Percentiles rank a stretch among this genome's conserved stretches.
These are phyloP conservation scores for Pachypeltis micranthus DNA, from an alignment of 1,140 invertebrate genomes.

Conservation along the genomic window DNA sequence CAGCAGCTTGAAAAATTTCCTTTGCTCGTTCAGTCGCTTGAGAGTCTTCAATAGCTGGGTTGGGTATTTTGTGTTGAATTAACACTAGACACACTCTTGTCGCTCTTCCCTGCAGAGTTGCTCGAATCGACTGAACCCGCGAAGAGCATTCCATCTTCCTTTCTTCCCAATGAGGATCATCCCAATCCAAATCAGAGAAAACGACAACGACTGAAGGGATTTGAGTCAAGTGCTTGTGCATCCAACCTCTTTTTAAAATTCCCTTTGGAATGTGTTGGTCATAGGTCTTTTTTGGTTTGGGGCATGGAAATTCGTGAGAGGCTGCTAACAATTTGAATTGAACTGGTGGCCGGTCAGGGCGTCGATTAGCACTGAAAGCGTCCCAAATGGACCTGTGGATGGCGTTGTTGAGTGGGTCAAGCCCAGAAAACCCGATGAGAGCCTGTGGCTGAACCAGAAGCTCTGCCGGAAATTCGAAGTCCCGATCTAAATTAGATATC, in stretches of 20 bases:
- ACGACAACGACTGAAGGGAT: slow-evolving; percentile 86
- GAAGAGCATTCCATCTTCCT: slow-evolving; percentile 86
- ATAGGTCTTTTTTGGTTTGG: slow-evolving; percentile 79
- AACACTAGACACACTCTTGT: slow-evolving; percentile 82
- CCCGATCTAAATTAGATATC: slow-evolving; percentile 18
- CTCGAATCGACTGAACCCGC: slow-evolving; percentile 57
- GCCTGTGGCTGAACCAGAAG: slow-evolving; percentile 66
- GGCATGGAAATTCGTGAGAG: slow-evolving; percentile 74
- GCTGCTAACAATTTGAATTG: slow-evolving; percentile 68
- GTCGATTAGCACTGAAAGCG: slow-evolving; percentile 68
- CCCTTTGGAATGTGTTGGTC: slow-evolving; percentile 95
- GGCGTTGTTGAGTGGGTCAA: slow-evolving; percentile 72
- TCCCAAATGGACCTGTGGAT: slow-evolving; percentile 87
- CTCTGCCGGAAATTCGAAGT: slow-evolving; percentile 56
- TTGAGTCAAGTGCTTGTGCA: slow-evolving; percentile 81
- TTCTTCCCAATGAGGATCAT: slow-evolving; percentile 83
- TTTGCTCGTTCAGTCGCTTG: slow-evolving; percentile 77
- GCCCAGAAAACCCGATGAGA: slow-evolving; percentile 69
- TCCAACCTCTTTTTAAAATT: slow-evolving; percentile 90
- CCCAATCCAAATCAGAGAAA: slow-evolving; percentile 96
- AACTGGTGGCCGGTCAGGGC: slow-evolving; percentile 67
- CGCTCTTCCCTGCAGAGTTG: slow-evolving; percentile 59
- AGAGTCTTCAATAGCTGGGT: slow-evolving; percentile 60
- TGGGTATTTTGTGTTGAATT: slow-evolving; percentile 64
- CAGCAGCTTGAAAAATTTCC: slow-evolving; percentile 77